Conservation (phyloP, 2,797 vertebrate genomes). For the Eleutherodactylus coqui region DNA sequence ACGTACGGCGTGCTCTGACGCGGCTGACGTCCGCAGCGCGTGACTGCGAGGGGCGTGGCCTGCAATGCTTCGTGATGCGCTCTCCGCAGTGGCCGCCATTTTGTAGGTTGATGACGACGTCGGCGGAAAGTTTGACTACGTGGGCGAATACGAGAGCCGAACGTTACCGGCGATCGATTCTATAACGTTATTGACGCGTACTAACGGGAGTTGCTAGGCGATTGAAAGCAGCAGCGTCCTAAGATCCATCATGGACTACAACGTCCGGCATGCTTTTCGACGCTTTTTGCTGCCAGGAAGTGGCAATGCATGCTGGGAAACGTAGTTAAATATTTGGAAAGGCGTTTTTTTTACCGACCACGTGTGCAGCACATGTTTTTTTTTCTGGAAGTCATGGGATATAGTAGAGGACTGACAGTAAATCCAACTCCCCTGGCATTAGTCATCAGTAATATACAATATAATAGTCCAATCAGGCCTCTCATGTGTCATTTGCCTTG, state of each 20-base stretch:
- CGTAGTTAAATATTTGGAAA: neutral
- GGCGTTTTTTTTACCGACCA: neutral
- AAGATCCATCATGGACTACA: neutral
- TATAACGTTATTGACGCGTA: neutral
- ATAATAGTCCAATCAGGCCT: too few species aligned
- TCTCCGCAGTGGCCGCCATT: slow-evolving; percentile 2
- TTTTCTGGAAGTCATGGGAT: too few species aligned
- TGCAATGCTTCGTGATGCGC: too few species aligned
- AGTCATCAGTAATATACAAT: too few species aligned
- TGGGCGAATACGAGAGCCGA: neutral
- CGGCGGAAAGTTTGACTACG: too few species aligned
- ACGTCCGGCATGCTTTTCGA: neutral
- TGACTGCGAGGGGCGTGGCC: neutral
- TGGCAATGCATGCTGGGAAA: slow-evolving; percentile 28
- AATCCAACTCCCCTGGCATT: too few species aligned
- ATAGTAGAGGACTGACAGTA: neutral
- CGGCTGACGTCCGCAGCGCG: neutral
- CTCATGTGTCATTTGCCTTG: too few species aligned
- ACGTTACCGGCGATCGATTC: neutral
- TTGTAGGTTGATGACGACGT: neutral
- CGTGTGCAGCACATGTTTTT: slow-evolving; percentile 39
- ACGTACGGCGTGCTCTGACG: slow-evolving; percentile 52
- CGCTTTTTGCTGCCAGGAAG: neutral
- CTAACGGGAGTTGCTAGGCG: rapidly evolving
- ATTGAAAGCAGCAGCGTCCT: neutral